Conservation (phyloP, 1,140 invertebrate genomes). For the Gryon sp. region DNA sequence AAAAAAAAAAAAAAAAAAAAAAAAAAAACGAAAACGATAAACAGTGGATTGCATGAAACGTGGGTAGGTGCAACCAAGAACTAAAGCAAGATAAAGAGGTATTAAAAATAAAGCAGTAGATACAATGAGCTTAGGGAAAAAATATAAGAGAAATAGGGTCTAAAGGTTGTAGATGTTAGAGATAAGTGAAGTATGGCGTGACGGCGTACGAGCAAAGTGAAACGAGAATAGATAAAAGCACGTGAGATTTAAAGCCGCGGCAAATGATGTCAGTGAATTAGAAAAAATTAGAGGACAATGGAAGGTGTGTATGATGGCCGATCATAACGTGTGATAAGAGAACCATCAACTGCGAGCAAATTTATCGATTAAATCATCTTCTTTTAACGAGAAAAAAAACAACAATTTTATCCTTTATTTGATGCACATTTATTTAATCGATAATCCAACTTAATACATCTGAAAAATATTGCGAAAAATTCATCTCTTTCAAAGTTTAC, state of each 20-base stretch:
- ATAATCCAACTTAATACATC: no score
- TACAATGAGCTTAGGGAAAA: slow-evolving; percentile 35
- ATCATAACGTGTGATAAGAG: no score
- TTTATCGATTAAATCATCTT: no score
- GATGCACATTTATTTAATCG: no score
- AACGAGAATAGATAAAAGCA: slow-evolving; percentile 42
- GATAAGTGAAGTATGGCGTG: slow-evolving; percentile 54
- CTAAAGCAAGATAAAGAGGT: slow-evolving; percentile 48
- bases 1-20: no score
- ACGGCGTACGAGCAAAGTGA: slow-evolving; percentile 33
- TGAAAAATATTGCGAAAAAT: no score
- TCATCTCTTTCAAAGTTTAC: no score
- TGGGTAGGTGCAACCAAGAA: slow-evolving; percentile 6
- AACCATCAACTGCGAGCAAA: no score
- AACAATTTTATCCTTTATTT: no score
- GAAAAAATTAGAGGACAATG: not conserved
- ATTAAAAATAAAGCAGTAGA: slow-evolving; percentile 54
- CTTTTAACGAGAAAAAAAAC: no score
- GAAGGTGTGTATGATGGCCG: no score
- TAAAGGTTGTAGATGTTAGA: slow-evolving; percentile 44
- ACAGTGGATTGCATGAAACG: slow-evolving; percentile 14
- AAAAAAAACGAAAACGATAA: slow-evolving; percentile 49
- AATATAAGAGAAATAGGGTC: slow-evolving; percentile 27
- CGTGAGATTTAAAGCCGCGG: slow-evolving; percentile 15
- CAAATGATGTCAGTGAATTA: slow-evolving; percentile 18